These are phyloP conservation scores for Neodiprion lecontei DNA, from an alignment of 1,140 invertebrate genomes.

Conservation along the genomic window DNA sequence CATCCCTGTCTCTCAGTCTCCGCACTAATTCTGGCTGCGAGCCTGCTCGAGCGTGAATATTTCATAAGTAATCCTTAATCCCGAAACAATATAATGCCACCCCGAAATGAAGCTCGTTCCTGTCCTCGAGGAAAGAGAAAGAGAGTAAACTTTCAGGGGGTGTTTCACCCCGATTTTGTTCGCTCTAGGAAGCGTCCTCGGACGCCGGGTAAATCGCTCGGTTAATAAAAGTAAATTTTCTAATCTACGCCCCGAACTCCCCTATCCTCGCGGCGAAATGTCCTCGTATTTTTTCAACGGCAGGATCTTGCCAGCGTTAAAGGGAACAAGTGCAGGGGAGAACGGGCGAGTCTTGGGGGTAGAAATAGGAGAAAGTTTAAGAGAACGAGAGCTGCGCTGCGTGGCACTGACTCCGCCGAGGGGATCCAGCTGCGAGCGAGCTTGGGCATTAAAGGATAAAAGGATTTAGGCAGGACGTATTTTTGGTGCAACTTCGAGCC, in stretches of 20 bases:
- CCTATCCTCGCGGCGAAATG: not conserved
- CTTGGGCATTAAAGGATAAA: not conserved
- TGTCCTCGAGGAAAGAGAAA: constrained; percentile 39
- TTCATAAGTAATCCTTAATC: constrained; percentile 51
- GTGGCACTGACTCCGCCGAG: not conserved
- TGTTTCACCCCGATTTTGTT: constrained; percentile 13
- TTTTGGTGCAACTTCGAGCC: not conserved
- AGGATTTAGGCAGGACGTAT: constrained; percentile 4
- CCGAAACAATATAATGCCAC: constrained; percentile 44
- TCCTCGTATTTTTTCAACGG: not conserved
- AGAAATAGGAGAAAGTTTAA: not conserved
- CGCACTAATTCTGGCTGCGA: not conserved
- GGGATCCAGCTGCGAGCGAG: not conserved
- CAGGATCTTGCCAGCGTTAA: not conserved
- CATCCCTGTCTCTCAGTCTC: not conserved
- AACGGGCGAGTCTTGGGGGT: not conserved
- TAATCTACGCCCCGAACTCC: not conserved
- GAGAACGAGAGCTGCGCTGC: constrained; percentile 29
- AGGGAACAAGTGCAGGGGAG: not conserved
- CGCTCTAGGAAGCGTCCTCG: not conserved
- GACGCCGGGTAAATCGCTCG: constrained; percentile 1
- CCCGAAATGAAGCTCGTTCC: not conserved
- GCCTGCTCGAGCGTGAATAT: constrained; percentile 40
- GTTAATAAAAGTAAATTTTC: constrained; percentile 8
- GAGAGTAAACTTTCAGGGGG: constrained; percentile 20